phyloP scores from a whole-genome alignment of 2,113 vertebrate genomes.

The Saccopteryx leptura region DNA sequence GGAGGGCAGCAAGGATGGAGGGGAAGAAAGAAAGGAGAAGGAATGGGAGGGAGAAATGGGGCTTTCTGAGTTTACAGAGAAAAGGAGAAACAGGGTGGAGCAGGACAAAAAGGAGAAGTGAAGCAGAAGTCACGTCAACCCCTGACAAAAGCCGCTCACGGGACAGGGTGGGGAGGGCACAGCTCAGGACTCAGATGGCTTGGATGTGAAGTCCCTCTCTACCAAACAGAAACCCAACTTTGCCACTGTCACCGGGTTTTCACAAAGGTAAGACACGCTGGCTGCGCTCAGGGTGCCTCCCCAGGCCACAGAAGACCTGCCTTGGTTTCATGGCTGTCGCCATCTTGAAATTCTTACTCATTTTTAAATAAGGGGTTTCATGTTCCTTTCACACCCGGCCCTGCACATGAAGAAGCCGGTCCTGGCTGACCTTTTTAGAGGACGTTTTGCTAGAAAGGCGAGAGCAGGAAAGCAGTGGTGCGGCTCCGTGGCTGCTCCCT shows the following conservation, averaged over 20 bases:
- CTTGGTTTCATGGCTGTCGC: not conserved
- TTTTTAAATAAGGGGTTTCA: not conserved
- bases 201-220: not conserved
- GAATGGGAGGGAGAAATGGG: not conserved
- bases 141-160: not conserved
- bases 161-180: accelerated
- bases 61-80: not conserved
- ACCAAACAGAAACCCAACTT: not conserved
- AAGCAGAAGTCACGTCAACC: accelerated
- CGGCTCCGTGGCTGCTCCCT: not conserved
- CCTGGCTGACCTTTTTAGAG: conserved; percentile 65
- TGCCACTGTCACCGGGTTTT: not conserved
- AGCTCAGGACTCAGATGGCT: accelerated
- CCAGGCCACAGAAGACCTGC: not conserved
- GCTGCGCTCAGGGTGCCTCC: accelerated
- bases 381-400: not conserved
- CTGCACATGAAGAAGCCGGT: not conserved
- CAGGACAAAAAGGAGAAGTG: not conserved
- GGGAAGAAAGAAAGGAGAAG: not conserved
- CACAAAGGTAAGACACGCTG: no score
- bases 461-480: conserved; percentile 24
- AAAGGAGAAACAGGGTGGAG: not conserved
- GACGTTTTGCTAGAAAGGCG: not conserved
- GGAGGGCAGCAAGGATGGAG: not conserved
- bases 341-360: not conserved